Evolutionary conservation across 2,113 vertebrate genomes (phyloP).

Genomic region (Jacana jacana): DNA sequence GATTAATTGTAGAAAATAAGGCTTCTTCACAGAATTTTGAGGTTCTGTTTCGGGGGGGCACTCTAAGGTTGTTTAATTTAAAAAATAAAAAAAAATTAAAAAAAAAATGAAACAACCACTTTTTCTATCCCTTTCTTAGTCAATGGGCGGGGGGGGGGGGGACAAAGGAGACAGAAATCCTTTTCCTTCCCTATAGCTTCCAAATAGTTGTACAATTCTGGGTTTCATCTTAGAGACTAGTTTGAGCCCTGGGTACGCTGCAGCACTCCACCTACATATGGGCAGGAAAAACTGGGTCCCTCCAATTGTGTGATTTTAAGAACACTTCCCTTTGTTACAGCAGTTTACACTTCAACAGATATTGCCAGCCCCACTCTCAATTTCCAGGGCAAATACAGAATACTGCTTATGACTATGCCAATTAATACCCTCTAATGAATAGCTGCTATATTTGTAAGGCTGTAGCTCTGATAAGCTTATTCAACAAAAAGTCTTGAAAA

Average conservation of each 20-base stretch:
- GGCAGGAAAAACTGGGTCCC: background rate
- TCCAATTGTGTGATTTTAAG: background rate
- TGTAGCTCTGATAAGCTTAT: background rate
- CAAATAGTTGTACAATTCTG: background rate
- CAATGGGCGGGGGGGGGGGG: background rate
- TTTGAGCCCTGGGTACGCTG: background rate
- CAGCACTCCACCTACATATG: accelerated
- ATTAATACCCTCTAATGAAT: background rate
- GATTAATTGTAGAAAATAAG: background rate
- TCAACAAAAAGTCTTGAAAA: background rate
- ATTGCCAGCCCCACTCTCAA: background rate
- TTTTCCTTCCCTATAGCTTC: background rate
- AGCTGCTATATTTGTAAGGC: background rate
- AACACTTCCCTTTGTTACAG: background rate
- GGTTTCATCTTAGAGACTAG: background rate
- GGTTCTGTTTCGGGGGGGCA: background rate
- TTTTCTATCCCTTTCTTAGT: background rate
- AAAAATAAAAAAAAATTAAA: too few relatives aligned
- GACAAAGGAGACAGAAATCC: background rate
- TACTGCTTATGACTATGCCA: background rate
- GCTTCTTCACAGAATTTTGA: background rate
- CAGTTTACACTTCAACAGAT: background rate
- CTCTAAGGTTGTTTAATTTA: too few relatives aligned
- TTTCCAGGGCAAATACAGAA: background rate
- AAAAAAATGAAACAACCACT: background rate